Base-by-base conservation (phyloP, 2,113 vertebrate genomes). In the Brachyistius frenatus region DNA sequence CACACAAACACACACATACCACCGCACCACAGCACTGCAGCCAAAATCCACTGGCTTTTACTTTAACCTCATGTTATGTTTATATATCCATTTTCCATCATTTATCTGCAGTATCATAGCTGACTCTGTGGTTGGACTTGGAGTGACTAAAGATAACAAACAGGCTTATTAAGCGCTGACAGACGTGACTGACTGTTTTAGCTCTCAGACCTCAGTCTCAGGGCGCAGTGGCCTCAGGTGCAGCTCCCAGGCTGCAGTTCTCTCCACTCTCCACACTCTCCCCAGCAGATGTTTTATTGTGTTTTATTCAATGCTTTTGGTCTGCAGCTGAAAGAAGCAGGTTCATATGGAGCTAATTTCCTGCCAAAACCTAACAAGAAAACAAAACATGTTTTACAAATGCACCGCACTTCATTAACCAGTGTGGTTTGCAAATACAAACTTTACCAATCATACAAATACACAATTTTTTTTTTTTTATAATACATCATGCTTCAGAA, bases 1-100 rank as follows among this genome's bases (percentile, higher is more conserved):
- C 7, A 35, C 39, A 75, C 64, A 15, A 53, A 63, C 56, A 60
- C 72, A 36, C 80, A 65, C 47, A 73, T 1, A 68, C 62, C 7
- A 1, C 36, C 61, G 11, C 5, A 16, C 57, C 62, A 31, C 60
- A 72, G 54, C 33, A 4, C 23, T 16, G 2, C 62, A 52, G 67
- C 77, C 80, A 80, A 78, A 80, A 66, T 67, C 76, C 77, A 39
- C 60, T 73, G 56, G 67, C 76, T 68, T 77, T 75, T 3, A 46
- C 81, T 37, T 54, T 33, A 63, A 80, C 69, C 78, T 63, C 70
- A 41, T 66, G 67, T 65, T 56, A 64, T 91, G 68, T 86, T 91
- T 87, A 84, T 37, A 57, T 78, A 86, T 91, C 83, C 58, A 70
- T 86, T 86, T 86, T 77, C 85, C 70, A 60, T 63, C 60, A n/a